These are phyloP conservation scores for Drosophila nebulosa DNA, from an alignment of 1,140 invertebrate genomes.

Conservation along the genomic window DNA sequence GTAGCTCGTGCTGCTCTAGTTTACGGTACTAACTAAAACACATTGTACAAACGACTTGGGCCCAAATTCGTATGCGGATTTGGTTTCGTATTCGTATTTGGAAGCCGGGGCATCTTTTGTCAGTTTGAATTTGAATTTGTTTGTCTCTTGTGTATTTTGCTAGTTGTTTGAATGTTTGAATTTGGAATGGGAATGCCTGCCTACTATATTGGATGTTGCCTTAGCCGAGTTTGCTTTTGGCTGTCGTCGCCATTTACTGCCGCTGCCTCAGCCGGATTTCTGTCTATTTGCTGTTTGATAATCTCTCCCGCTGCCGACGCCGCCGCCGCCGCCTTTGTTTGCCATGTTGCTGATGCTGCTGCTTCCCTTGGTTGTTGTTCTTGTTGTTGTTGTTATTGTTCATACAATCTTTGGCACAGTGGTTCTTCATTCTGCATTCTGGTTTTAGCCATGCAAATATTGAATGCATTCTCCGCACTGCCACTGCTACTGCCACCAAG, in stretches of 20 bases:
- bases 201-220: slow-evolving; percentile 48
- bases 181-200: slow-evolving; percentile 9
- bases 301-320: too few species aligned
- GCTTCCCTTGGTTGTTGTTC: slow-evolving; percentile 11
- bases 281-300: slow-evolving; percentile 69
- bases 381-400: slow-evolving; percentile 25
- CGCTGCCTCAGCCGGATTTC: slow-evolving; percentile 42
- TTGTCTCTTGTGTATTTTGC: slow-evolving; percentile 62
- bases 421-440: slow-evolving; percentile 39
- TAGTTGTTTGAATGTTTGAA: slow-evolving; percentile 22
- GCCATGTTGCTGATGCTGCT: slow-evolving; percentile 7
- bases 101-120: slow-evolving; percentile 38
- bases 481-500: neutral
- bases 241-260: slow-evolving; percentile 50
- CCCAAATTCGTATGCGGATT: too few species aligned
- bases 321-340: slow-evolving; percentile 45
- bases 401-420: slow-evolving; percentile 48
- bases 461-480: slow-evolving; percentile 9
- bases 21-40: slow-evolving; percentile 16
- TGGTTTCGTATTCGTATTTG: too few species aligned
- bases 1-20: slow-evolving; percentile 12
- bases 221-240: slow-evolving; percentile 50
- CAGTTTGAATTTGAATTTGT: slow-evolving; percentile 74
- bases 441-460: slow-evolving; percentile 34
- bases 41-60: too few species aligned